Conservation (phyloP, 1,140 invertebrate genomes). For the Batillaria attramentaria region DNA sequence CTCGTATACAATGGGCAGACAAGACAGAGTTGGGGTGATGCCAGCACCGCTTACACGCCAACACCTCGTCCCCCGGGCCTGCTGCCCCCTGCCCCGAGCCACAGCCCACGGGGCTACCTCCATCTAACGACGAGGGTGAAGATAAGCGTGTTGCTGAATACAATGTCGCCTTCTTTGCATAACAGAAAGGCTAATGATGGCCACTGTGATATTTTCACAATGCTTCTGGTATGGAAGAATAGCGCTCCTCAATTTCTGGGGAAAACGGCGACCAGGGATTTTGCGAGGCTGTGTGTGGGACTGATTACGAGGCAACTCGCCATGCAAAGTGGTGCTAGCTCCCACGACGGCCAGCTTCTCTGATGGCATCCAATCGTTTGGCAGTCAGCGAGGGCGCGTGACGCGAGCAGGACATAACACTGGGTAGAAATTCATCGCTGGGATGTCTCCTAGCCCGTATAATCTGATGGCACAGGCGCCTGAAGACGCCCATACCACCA, state of each 20-base stretch:
- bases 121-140: not conserved
- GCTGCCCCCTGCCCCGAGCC: not conserved
- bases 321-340: constrained; percentile 32
- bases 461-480: constrained; percentile 27
- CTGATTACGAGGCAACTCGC: constrained; percentile 33
- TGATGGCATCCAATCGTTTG: constrained; percentile 20
- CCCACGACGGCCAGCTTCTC: not conserved
- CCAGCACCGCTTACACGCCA: too few relatives aligned
- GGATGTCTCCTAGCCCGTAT: constrained; percentile 13
- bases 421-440: constrained; percentile 29
- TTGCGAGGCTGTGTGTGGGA: not conserved
- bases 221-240: not conserved
- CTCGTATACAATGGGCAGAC: too few relatives aligned
- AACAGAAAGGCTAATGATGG: not conserved
- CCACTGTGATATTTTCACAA: not conserved
- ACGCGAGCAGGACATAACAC: constrained; percentile 7
- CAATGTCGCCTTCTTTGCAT: constrained; percentile 4
- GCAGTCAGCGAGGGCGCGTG: constrained; percentile 30
- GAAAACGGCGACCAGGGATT: too few relatives aligned
- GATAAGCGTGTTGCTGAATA: constrained; percentile 21
- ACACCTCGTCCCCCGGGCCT: too few relatives aligned
- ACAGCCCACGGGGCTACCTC: too few relatives aligned
- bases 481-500: not conserved
- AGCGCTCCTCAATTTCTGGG: not conserved
- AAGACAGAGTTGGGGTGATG: too few relatives aligned